Conservation (phyloP, 2,797 vertebrate species). For the Acanthurus leucopareius region DNA sequence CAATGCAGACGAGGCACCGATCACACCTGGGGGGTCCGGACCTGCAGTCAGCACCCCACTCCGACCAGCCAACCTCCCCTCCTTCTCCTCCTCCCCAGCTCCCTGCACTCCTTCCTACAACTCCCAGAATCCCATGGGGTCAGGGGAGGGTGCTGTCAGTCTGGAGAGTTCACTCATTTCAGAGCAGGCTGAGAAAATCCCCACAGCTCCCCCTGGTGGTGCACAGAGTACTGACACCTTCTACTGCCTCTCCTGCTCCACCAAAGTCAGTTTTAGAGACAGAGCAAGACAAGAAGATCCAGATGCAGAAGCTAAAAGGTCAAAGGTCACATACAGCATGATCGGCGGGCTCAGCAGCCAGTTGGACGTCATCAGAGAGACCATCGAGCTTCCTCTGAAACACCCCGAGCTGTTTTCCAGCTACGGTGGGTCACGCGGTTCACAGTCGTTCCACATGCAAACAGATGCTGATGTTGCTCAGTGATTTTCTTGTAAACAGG, state of each 20-base stretch:
- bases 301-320: constrained; percentile 52
- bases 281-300: constrained; percentile 33
- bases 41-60: constrained; percentile 79
- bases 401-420: constrained; percentile 91
- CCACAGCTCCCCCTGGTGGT: constrained; percentile 68
- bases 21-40: constrained; percentile 38
- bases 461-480: too few species aligned
- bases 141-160: constrained; percentile 24
- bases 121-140: constrained; percentile 46
- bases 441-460: not conserved
- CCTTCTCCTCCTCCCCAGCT: constrained; percentile 50
- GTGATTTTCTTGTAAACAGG: not conserved
- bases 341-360: constrained; percentile 93
- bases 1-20: not conserved
- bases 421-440: constrained; percentile 84
- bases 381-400: constrained; percentile 94
- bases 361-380: constrained; percentile 91
- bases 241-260: constrained; percentile 89
- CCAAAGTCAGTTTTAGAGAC: constrained; percentile 83
- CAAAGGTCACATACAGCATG: constrained; percentile 91
- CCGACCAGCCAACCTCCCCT: constrained; percentile 38
- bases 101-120: constrained; percentile 53
- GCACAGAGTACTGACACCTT: constrained; percentile 84
- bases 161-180: constrained; percentile 33
- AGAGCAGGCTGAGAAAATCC: constrained; percentile 26